Evolutionary conservation across 2,888 invertebrate species (phyloP), one percentile per base, ranked within the genome.

Genomic region (Molorchus minor): DNA sequence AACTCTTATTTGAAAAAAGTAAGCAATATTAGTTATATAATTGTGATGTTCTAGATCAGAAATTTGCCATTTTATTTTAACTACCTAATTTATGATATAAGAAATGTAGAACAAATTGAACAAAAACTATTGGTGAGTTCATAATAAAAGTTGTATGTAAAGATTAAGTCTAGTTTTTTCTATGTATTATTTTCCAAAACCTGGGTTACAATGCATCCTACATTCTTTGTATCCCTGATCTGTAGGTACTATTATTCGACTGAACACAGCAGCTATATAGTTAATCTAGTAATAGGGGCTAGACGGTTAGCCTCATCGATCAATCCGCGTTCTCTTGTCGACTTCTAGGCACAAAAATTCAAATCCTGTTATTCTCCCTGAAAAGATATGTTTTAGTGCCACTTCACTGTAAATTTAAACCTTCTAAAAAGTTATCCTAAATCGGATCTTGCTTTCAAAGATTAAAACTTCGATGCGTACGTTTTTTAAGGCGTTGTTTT

Each of bases 251-350:
- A 62, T 45, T 59, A 53, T 54, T 64, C 43, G 60, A 58, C 35
- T 45, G 61, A 62, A 66, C n/a, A n/a, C n/a, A n/a, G 67, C 66
- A 67, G 56, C 61, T 66, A 64, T 69, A 62, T 66, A 66, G 65
- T 61, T 66, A 69, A 70, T 70, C 68, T 62, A 60, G 68, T 69
- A 67, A 69, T 70, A 65, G 69, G 61, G 62, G 61, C 63, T 62
- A 65, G 64, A 68, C 69, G 64, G 65, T 68, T 68, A 58, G 60
- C 56, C 62, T 54, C 67, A 71, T 71, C 71, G 68, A 69, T 69
- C 71, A 69, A 69, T 59, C 64, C 44, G 21, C 38, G 43, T 56
- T 56, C 46, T 30, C 49, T 56, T 56, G 56, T 56, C 56, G 49
- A 20, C 49, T 17, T 35, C 30, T 54, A n/a, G 30, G 55, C 38